These are phyloP conservation scores for Norana najaformis DNA, from an alignment of 2,888 invertebrate genomes.

Conservation along the genomic window DNA sequence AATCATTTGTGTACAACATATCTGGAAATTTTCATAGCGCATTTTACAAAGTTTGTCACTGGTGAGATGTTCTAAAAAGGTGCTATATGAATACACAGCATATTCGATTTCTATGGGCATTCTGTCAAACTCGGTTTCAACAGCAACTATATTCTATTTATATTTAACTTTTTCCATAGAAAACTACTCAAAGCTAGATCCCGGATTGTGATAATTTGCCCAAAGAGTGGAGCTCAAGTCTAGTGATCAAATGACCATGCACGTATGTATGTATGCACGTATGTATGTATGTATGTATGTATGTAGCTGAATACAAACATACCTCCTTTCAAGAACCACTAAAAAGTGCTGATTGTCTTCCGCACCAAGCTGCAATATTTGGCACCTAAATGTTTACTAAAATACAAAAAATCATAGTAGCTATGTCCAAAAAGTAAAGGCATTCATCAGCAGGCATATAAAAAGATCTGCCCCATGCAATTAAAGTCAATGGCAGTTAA, in stretches of 20 bases:
- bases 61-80: background rate
- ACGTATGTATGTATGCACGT: background rate
- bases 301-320: background rate
- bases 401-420: background rate
- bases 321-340: background rate
- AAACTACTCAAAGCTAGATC: background rate
- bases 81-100: background rate
- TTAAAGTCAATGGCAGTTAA: background rate
- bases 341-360: background rate
- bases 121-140: too few species aligned
- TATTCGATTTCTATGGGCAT: background rate
- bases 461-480: background rate
- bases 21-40: too few species aligned
- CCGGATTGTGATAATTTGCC: background rate
- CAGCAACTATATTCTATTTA: too few species aligned
- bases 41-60: too few species aligned
- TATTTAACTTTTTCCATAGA: background rate
- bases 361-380: background rate
- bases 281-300: background rate
- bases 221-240: background rate
- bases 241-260: background rate
- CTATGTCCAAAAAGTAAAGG: background rate
- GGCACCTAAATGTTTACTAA: background rate
- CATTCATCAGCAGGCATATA: constrained; percentile 5
- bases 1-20: too few species aligned